Base-by-base conservation (phyloP, 1,140 invertebrate genomes). In the Hycleus phaleratus region DNA sequence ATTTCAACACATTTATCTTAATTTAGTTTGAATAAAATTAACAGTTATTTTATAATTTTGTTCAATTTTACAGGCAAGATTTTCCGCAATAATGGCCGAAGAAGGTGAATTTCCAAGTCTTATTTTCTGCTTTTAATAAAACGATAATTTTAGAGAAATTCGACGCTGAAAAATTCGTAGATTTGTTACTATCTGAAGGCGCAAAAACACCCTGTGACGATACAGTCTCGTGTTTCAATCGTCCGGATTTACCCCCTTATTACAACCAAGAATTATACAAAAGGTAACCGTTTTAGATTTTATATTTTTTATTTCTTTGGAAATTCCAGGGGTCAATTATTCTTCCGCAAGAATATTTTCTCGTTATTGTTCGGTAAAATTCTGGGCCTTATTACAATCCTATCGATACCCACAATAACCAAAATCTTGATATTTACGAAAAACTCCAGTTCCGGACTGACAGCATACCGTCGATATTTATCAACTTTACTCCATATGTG, bases 401-500 rank as follows among this genome's bases (percentile, higher is more conserved):
- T 89, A 24, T 75, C 81, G 0, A 77, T 86, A 11, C 81, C 83
- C 0, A 78, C 82, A 3, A 83, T 86, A 43, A 63, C 88, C 0
- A 74, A 77, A 6, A 75, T 88, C 0, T 68, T 90, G 1, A 77
- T 84, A 3, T 81, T 82, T 26, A 86, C 87, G 0, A 75, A 79
- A 0, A 81, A 83, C 55, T 88, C 86, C 2, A 79, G 77, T 32
- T 81, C 78, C 3, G 71, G 78, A 0, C 77, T 77, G 11, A 79
- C 79, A 0, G 85, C 91, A 0, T 91, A 90, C 70, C 82, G 79
- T 55, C 78, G 92, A 63, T 94, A 94, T 68, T 68, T 87, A 1
- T 80, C 81, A 2, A 91, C 88, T 0, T 73, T 87, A 42, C 73
- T 84, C 2, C 87, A 92, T 63, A 82, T 85, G 11, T 71, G 81